These are phyloP conservation scores for Brassicogethes aeneus DNA, from an alignment of 2,888 invertebrate species.

Conservation along the genomic window DNA sequence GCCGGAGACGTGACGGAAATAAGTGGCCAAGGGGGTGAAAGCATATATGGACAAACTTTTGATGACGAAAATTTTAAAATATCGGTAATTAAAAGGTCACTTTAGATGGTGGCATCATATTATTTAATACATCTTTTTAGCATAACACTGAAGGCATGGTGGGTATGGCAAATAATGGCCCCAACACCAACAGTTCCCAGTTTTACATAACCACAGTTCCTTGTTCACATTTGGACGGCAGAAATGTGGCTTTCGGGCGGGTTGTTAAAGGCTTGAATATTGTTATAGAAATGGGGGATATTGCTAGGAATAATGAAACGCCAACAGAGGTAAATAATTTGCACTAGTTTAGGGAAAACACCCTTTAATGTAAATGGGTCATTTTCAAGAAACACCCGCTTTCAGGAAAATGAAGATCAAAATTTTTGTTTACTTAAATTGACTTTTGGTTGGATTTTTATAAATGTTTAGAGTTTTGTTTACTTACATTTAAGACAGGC, in stretches of 20 bases:
- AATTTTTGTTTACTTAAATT: too few species aligned
- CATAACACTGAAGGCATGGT: slow-evolving; percentile 58
- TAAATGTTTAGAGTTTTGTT: too few species aligned
- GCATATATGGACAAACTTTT: slow-evolving; percentile 80
- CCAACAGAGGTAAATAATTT: slow-evolving; percentile 53
- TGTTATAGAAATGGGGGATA: slow-evolving; percentile 59
- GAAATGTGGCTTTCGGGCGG: slow-evolving; percentile 74
- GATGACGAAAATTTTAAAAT: slow-evolving; percentile 82
- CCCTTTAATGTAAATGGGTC: too few species aligned
- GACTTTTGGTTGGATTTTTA: too few species aligned
- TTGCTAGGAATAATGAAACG: slow-evolving; percentile 45
- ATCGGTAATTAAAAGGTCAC: slow-evolving; percentile 46
- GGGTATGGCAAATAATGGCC: slow-evolving; percentile 75
- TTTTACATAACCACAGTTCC: slow-evolving; percentile 80
- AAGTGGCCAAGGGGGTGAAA: slow-evolving; percentile 86
- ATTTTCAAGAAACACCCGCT: too few species aligned
- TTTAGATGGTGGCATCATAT: too few species aligned
- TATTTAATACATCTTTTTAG: slow-evolving; percentile 20
- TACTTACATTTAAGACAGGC: too few species aligned
- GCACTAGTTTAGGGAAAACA: too few species aligned
- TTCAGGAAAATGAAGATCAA: too few species aligned
- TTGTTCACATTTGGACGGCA: slow-evolving; percentile 68
- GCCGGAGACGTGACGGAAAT: slow-evolving; percentile 70
- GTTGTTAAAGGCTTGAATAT: slow-evolving; percentile 69
- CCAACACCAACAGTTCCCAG: slow-evolving; percentile 87